phyloP scores from a whole-genome alignment of 2,888 invertebrate species.

The Omphaloscelis lunosa region DNA sequence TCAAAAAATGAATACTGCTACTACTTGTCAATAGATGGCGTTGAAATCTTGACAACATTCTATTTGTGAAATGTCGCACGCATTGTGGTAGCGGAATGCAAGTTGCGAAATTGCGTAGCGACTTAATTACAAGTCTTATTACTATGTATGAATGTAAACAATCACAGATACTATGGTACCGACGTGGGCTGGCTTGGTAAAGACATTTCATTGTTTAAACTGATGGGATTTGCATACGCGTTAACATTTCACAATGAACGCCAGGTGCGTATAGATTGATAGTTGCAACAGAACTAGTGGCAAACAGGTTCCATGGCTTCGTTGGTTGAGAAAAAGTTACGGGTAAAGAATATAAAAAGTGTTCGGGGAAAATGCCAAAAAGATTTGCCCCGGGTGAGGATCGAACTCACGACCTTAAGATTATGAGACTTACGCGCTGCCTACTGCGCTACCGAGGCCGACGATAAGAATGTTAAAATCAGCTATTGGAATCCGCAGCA shows the following conservation, averaged over 20 bases:
- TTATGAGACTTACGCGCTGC: conserved; percentile 97
- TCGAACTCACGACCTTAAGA: conserved; percentile 99
- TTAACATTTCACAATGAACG: conserved; percentile 72
- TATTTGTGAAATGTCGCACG: conserved; percentile 66
- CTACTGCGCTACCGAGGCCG: conserved; percentile 96
- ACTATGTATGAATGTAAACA: conserved; percentile 77
- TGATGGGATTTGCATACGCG: conserved; percentile 78
- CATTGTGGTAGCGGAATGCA: conserved; percentile 56
- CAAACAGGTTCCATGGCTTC: conserved; percentile 57
- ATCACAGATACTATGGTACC: conserved; percentile 71
- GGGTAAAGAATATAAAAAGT: conserved; percentile 41
- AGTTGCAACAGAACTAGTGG: conserved; percentile 60
- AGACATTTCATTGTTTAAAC: conserved; percentile 77
- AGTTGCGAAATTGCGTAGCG: conserved; percentile 68
- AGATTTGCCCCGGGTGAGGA: conserved; percentile 96
- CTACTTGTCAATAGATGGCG: conserved; percentile 77
- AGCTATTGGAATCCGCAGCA: conserved; percentile 34
- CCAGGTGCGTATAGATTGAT: conserved; percentile 69
- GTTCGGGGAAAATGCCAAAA: conserved; percentile 62
- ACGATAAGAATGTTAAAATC: conserved; percentile 50
- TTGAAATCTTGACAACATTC: conserved; percentile 59
- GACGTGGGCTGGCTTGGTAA: conserved; percentile 78
- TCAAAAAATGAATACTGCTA: conserved; percentile 47
- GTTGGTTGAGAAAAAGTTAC: conserved; percentile 57
- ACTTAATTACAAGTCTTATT: conserved; percentile 74